These are phyloP conservation scores for Halictus rubicundus DNA, from an alignment of 1,140 invertebrate genomes.

Conservation along the genomic window DNA sequence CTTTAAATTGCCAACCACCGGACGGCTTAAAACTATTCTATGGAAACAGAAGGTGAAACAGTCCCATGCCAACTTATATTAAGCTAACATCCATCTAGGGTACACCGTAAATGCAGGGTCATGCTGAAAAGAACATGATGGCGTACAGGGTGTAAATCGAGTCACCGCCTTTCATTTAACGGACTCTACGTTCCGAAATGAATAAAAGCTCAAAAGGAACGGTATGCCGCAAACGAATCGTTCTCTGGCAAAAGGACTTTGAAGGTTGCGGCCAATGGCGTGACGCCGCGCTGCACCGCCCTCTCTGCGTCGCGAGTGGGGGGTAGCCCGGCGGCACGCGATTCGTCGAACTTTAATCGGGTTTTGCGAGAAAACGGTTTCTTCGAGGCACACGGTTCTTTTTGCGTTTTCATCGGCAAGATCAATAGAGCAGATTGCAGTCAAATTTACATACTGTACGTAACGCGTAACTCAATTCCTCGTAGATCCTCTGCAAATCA, in stretches of 20 bases:
- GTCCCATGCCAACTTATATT: conserved; percentile 51
- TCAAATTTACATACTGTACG: background rate
- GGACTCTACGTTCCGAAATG: background rate
- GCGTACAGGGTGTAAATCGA: background rate
- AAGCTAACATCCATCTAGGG: conserved; percentile 46
- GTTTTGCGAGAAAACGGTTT: background rate
- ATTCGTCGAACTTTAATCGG: background rate
- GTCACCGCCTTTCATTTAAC: background rate
- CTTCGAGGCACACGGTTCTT: background rate
- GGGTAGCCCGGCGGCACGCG: background rate
- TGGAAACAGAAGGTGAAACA: conserved; percentile 10
- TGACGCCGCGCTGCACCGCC: background rate
- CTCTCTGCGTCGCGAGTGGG: background rate
- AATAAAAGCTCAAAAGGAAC: background rate
- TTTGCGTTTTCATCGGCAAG: background rate
- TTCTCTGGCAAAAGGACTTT: background rate
- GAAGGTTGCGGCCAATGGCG: background rate
- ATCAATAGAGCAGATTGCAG: background rate
- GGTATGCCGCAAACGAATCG: background rate
- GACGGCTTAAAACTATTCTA: background rate
- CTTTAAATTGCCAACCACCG: background rate
- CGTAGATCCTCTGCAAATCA: conserved; percentile 39
- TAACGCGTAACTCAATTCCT: background rate
- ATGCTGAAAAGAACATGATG: conserved; percentile 44
- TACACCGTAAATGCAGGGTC: conserved; percentile 24